These are phyloP conservation scores for Callorhinus ursinus DNA, from an alignment of 2,113 vertebrate species.

Conservation along the genomic window DNA sequence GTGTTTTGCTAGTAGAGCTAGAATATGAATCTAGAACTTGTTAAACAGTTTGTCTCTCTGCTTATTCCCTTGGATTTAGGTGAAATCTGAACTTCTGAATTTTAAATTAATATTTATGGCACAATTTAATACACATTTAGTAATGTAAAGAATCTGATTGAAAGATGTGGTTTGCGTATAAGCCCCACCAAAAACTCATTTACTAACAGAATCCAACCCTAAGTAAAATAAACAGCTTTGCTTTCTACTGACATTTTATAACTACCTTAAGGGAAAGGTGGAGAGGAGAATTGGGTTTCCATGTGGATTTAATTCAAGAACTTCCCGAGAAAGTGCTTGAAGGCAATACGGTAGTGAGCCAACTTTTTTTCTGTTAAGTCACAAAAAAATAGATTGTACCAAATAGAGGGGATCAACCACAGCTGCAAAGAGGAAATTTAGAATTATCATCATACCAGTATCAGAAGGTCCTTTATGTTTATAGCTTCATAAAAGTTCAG, in stretches of 20 bases:
- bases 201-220: conserved; percentile 85
- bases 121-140: conserved; percentile 82
- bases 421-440: conserved; percentile 90
- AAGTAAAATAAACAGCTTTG: conserved; percentile 88
- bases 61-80: conserved; percentile 48
- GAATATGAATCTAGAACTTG: conserved; percentile 62
- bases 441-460: conserved; percentile 88
- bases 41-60: conserved; percentile 47
- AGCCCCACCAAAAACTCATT: conserved; percentile 83
- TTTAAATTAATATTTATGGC: conserved; percentile 84
- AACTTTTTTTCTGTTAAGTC: conserved; percentile 85
- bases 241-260: conserved; percentile 86
- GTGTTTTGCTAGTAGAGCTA: not conserved
- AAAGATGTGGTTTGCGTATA: conserved; percentile 82
- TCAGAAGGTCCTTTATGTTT: conserved; percentile 90
- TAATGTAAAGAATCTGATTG: conserved; percentile 80
- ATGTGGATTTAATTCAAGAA: conserved; percentile 89
- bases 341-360: conserved; percentile 85
- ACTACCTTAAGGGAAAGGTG: conserved; percentile 85
- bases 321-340: conserved; percentile 83
- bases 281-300: conserved; percentile 80
- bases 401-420: conserved; percentile 86
- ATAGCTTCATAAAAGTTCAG: conserved; percentile 89
- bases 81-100: conserved; percentile 78
- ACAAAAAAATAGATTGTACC: conserved; percentile 78